A percentile compares a stretch with the other conserved stretches of the same genome.
Conservation (phyloP, 2,797 vertebrate genomes). For the Hemitrygon akajei region DNA sequence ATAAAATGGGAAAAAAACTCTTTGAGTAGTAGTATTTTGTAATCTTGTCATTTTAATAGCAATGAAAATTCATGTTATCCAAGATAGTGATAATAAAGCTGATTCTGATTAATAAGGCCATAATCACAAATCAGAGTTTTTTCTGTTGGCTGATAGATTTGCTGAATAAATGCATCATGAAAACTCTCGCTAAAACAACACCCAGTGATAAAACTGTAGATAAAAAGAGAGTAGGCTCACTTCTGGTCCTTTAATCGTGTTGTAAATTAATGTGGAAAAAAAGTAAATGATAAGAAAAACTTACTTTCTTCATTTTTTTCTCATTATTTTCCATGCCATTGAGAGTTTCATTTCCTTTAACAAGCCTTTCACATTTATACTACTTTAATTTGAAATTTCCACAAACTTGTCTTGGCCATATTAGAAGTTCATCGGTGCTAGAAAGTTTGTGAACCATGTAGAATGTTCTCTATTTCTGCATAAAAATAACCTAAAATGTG, state of each 20-base stretch:
- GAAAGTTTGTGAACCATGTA: too few relatives aligned
- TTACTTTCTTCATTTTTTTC: background rate
- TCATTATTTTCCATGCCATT: background rate
- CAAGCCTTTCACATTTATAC: background rate
- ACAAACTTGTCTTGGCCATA: background rate
- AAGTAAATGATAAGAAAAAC: background rate
- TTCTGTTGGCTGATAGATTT: background rate
- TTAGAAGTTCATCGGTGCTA: background rate
- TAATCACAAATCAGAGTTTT: constrained; percentile 17
- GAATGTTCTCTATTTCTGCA: too few relatives aligned
- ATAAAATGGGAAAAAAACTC: background rate
- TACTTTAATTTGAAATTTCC: background rate
- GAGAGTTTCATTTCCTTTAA: background rate
- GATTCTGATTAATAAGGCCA: constrained; percentile 1
- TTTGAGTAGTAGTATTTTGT: background rate
- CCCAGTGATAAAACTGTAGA: background rate
- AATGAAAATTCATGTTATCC: background rate
- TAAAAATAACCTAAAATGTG: too few relatives aligned
- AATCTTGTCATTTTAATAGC: background rate
- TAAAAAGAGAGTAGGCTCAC: background rate
- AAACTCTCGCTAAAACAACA: background rate
- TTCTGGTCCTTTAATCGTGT: background rate
- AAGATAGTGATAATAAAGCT: too few relatives aligned
- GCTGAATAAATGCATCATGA: background rate
- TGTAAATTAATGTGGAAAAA: background rate